Evolutionary conservation across 2,797 vertebrate genomes (phyloP).

Genomic region (Jordanella pulchra): DNA sequence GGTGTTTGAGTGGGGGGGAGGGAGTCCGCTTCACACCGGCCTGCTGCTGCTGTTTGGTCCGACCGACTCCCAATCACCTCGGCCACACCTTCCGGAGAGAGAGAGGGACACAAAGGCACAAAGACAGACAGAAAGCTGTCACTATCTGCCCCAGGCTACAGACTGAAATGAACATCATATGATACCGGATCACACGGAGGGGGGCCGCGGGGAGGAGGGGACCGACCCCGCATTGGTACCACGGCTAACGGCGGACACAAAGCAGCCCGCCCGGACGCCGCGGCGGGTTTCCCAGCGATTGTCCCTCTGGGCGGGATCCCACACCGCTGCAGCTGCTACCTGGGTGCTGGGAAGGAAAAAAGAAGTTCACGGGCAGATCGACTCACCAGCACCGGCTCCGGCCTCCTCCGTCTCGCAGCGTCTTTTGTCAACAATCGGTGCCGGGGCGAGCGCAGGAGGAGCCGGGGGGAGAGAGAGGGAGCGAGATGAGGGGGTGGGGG

Average conservation of each 20-base stretch:
- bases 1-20: conserved; percentile 8
- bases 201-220: conserved; percentile 54
- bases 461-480: conserved; percentile 46
- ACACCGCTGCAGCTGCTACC: conserved; percentile 4
- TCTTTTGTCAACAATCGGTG: conserved; percentile 85
- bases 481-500: conserved; percentile 55
- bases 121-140: conserved; percentile 75
- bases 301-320: conserved; percentile 9
- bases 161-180: conserved; percentile 80
- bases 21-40: conserved; percentile 67
- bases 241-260: conserved; percentile 73
- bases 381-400: conserved; percentile 51
- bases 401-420: conserved; percentile 60
- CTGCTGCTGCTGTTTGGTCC: conserved; percentile 63
- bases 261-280: conserved; percentile 75
- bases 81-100: conserved; percentile 83
- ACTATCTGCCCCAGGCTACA: conserved; percentile 55
- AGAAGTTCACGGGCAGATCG: conserved; percentile 14
- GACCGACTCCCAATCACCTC: conserved; percentile 71
- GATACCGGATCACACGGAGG: conserved; percentile 76
- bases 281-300: conserved; percentile 50
- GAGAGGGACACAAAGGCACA: conserved; percentile 76
- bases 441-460: conserved; percentile 74
- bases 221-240: conserved; percentile 62
- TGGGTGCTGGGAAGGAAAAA: background rate